Conservation (phyloP, 2,888 invertebrate species). For the Cotesia congregata region DNA sequence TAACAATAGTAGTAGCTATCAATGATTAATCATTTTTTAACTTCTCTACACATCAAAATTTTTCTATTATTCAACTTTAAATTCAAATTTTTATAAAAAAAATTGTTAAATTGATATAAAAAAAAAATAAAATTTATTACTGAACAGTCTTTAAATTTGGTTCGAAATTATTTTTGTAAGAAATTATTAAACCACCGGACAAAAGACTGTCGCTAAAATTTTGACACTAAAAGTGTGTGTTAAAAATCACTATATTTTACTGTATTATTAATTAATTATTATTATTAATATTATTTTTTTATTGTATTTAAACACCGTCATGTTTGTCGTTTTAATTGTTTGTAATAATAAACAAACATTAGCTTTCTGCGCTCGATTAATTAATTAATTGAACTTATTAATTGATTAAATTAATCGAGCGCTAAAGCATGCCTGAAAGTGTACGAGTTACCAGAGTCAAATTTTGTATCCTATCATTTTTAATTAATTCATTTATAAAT, state of each 20-base stretch:
- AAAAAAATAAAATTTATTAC: not conserved
- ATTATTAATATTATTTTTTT: not conserved
- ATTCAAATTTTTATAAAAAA: not conserved
- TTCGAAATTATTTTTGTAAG: not conserved
- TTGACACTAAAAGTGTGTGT: conserved; percentile 7
- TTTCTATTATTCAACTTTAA: not conserved
- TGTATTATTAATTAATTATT: conserved; percentile 19
- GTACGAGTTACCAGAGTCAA: conserved; percentile 58
- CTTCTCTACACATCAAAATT: not conserved
- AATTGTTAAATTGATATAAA: not conserved
- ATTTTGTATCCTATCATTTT: conserved; percentile 32
- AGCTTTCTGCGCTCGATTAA: not conserved
- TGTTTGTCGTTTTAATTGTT: conserved; percentile 19
- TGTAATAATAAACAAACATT: conserved; percentile 11
- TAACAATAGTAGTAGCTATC: conserved; percentile 6
- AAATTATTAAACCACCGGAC: conserved; percentile 27
- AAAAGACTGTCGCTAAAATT: conserved; percentile 33
- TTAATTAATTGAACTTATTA: not conserved
- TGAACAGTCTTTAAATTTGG: conserved; percentile 24
- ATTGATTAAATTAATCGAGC: not conserved
- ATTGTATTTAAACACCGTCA: conserved; percentile 31
- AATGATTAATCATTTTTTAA: conserved; percentile 2
- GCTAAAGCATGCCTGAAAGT: conserved; percentile 52
- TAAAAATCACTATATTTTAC: not conserved
- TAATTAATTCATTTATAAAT: conserved; percentile 5